Evolutionary conservation across 2,797 vertebrate genomes (phyloP).

Genomic region (Galagoides demidoff): DNA sequence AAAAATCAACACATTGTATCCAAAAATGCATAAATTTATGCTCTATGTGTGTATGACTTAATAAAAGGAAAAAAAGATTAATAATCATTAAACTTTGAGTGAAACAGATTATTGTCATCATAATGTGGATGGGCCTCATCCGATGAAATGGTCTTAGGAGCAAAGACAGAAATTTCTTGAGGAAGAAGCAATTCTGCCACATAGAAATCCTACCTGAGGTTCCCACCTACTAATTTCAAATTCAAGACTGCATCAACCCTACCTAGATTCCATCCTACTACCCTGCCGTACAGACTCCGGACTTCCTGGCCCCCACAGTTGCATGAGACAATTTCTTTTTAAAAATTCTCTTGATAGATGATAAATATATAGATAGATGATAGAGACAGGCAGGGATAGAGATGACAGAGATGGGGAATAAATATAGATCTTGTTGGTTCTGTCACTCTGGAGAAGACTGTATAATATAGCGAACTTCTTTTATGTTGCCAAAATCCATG

Average conservation of each 20-base stretch:
- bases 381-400: not conserved
- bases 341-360: not conserved
- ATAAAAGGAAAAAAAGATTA: too few species aligned
- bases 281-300: not conserved
- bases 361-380: not conserved
- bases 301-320: not conserved
- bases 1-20: too few species aligned
- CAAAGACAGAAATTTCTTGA: not conserved
- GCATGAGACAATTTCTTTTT: not conserved
- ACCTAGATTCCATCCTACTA: not conserved
- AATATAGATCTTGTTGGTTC: not conserved
- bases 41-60: too few species aligned
- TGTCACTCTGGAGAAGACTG: not conserved
- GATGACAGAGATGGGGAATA: not conserved
- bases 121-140: not conserved
- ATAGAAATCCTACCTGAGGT: not conserved
- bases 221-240: not conserved
- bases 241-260: not conserved
- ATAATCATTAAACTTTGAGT: not conserved
- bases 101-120: not conserved
- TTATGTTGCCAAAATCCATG: not conserved
- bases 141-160: not conserved
- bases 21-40: too few species aligned
- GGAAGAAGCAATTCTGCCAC: not conserved
- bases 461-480: not conserved